Conservation (phyloP, 2,888 invertebrate genomes). For the Amphipoea oculea region DNA sequence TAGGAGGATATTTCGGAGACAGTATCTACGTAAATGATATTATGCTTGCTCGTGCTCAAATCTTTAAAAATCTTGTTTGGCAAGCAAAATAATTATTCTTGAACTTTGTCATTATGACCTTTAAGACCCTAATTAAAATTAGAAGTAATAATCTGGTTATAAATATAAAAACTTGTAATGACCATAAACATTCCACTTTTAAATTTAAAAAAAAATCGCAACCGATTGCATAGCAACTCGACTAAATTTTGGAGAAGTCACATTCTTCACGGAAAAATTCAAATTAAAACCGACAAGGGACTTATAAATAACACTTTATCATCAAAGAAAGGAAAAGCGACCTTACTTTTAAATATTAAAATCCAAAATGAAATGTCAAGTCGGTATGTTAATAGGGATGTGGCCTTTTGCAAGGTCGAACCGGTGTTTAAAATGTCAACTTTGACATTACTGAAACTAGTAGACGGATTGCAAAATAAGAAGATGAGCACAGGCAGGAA, state of each 20-base stretch:
- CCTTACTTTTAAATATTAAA: slow-evolving; percentile 43
- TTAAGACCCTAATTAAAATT: neutral
- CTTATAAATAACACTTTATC: slow-evolving; percentile 5
- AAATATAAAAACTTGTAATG: neutral
- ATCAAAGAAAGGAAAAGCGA: slow-evolving; percentile 46
- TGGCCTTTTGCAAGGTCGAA: slow-evolving; percentile 78
- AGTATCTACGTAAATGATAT: neutral
- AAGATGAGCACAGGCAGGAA: slow-evolving; percentile 63
- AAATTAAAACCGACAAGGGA: neutral
- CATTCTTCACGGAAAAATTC: slow-evolving; percentile 22
- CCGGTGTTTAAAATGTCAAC: slow-evolving; percentile 74
- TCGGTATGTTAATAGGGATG: slow-evolving; percentile 62
- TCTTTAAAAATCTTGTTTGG: neutral
- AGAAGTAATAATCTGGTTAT: neutral
- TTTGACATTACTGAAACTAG: slow-evolving; percentile 81
- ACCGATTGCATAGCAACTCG: slow-evolving; percentile 23
- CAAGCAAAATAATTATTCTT: neutral
- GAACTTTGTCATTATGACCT: slow-evolving; percentile 1
- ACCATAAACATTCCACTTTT: neutral
- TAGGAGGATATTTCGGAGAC: neutral
- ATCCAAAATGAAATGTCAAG: slow-evolving; percentile 59
- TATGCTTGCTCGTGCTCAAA: neutral
- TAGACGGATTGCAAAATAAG: slow-evolving; percentile 71
- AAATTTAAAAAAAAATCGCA: neutral
- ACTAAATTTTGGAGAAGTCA: slow-evolving; percentile 21